phyloP scores from a whole-genome alignment of 1,140 invertebrate species.

The Oryzaephilus surinamensis region DNA sequence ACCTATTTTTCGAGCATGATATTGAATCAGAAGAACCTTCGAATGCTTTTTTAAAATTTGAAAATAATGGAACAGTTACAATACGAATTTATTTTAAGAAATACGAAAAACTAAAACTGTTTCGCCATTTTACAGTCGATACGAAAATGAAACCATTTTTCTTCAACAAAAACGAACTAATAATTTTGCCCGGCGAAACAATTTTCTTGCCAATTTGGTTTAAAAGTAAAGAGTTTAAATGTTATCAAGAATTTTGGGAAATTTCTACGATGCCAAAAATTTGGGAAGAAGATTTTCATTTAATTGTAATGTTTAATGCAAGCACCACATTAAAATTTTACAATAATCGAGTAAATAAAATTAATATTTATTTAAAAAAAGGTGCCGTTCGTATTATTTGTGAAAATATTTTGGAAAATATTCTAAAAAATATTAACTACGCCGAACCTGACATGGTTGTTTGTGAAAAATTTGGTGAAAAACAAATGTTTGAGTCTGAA shows the following conservation, averaged over 20 bases:
- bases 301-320: conserved; percentile 15
- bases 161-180: conserved; percentile 17
- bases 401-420: conserved; percentile 15
- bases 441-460: neutral
- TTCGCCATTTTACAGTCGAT: conserved; percentile 12
- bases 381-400: conserved; percentile 12
- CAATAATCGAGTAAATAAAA: conserved; percentile 5
- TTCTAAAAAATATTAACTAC: conserved; percentile 11
- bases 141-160: conserved; percentile 12
- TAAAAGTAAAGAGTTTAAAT: conserved; percentile 11
- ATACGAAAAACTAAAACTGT: conserved; percentile 16
- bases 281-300: conserved; percentile 13
- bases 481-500: conserved; percentile 19
- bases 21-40: neutral
- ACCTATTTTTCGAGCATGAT: conserved; percentile 16
- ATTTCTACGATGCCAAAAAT: conserved; percentile 17
- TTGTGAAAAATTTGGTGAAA: conserved; percentile 16
- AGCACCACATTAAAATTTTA: conserved; percentile 11
- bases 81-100: conserved; percentile 16
- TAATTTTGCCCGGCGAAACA: conserved; percentile 15
- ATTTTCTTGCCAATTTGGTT: conserved; percentile 18
- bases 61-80: conserved; percentile 15
- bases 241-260: conserved; percentile 21
- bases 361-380: conserved; percentile 9
- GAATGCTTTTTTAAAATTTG: conserved; percentile 12